These are phyloP conservation scores for Drosophila lacertosa DNA, from an alignment of 1,140 invertebrate species.

Conservation along the genomic window DNA sequence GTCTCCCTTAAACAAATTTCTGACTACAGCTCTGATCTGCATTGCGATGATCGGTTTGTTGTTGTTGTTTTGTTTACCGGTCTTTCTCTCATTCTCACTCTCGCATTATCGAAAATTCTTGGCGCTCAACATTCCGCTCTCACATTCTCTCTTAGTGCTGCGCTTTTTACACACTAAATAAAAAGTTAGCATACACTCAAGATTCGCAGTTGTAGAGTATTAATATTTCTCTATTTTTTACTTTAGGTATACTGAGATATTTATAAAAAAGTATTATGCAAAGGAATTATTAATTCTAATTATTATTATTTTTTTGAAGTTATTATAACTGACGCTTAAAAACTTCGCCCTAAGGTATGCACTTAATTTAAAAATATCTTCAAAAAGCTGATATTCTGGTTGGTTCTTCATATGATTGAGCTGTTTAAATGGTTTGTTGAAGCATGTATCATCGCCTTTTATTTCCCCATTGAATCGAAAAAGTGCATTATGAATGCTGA, in stretches of 20 bases:
- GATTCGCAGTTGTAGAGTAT: not conserved
- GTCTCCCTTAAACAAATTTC: not conserved
- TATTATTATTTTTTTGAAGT: not conserved
- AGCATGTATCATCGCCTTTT: too few species aligned
- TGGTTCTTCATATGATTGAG: too few species aligned
- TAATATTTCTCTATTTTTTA: not conserved
- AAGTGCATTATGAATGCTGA: too few species aligned
- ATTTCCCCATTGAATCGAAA: too few species aligned
- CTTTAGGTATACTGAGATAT: not conserved
- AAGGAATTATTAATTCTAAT: too few species aligned
- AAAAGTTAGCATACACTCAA: constrained; percentile 15
- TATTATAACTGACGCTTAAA: not conserved
- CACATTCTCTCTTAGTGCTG: constrained; percentile 1
- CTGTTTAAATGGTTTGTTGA: too few species aligned
- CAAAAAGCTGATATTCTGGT: not conserved
- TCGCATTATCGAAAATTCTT: not conserved
- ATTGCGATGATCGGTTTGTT: constrained; percentile 40
- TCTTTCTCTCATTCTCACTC: constrained; percentile 1
- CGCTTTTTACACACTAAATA: constrained; percentile 10
- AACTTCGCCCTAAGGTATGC: constrained; percentile 17
- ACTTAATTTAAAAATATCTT: not conserved
- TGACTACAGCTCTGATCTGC: constrained; percentile 11
- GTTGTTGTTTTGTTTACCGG: constrained; percentile 29
- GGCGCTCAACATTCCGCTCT: not conserved
- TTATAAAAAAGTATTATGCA: too few species aligned